These are phyloP conservation scores for Synanthedon myopaeformis DNA, from an alignment of 2,888 invertebrate genomes.

Conservation along the genomic window DNA sequence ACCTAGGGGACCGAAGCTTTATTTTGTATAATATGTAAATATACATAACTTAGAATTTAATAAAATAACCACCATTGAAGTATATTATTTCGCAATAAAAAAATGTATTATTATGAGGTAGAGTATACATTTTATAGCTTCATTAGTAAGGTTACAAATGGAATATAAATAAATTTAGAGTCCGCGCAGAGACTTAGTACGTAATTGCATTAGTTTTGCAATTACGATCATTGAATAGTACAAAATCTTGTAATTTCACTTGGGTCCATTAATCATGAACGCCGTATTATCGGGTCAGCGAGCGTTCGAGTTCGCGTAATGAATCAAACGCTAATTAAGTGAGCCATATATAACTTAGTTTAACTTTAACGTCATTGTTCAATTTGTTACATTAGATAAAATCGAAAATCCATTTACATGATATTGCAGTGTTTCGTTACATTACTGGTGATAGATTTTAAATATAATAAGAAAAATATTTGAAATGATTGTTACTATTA, in stretches of 20 bases:
- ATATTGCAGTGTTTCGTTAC: too few species aligned
- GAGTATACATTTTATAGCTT: background rate
- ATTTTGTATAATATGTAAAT: too few species aligned
- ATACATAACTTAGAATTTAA: too few species aligned
- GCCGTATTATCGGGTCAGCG: constrained; percentile 35
- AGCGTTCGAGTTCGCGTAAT: constrained; percentile 30
- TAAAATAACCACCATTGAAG: too few species aligned
- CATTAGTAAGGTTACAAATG: background rate
- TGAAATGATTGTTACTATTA: too few species aligned
- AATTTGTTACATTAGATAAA: too few species aligned
- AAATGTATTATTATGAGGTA: background rate
- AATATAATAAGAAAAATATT: too few species aligned
- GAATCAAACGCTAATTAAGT: constrained; percentile 60
- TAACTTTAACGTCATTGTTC: too few species aligned
- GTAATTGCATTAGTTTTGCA: constrained; percentile 28
- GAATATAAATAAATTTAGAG: background rate
- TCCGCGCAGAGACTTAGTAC: constrained; percentile 6
- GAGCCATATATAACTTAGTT: constrained; percentile 19
- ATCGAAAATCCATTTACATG: too few species aligned
- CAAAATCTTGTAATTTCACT: constrained; percentile 38
- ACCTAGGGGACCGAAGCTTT: too few species aligned
- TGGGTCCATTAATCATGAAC: constrained; percentile 46
- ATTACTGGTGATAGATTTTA: too few species aligned
- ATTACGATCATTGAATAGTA: constrained; percentile 34
- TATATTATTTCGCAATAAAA: too few species aligned